Percentiles rank a stretch among this genome's conserved stretches.
Evolutionary conservation across 1,140 invertebrate species (phyloP).

Genomic region (Nephila pilipes): DNA sequence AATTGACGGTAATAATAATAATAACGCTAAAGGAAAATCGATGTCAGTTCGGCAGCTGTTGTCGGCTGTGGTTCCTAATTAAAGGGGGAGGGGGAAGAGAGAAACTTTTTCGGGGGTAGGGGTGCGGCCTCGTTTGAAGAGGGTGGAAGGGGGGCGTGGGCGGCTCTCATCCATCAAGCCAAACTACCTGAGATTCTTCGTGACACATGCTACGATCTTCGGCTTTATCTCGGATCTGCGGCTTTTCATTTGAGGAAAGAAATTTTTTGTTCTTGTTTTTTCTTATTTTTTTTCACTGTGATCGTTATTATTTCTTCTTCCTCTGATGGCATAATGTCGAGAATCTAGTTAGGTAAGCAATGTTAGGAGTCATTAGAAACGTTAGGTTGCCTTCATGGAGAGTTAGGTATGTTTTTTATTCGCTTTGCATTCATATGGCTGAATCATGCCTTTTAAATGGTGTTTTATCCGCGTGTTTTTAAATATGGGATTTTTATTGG

Average conservation of each 20-base stretch:
- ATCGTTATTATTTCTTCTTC: background rate
- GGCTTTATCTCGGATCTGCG: background rate
- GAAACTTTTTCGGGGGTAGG: background rate
- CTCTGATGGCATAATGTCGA: background rate
- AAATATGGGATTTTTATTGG: too few relatives aligned
- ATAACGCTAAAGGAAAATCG: constrained; percentile 20
- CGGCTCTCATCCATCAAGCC: constrained; percentile 54
- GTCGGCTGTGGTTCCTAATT: constrained; percentile 47
- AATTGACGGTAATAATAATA: constrained; percentile 49
- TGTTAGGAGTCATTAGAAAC: background rate
- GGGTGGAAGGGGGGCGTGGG: constrained; percentile 26
- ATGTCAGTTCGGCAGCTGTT: constrained; percentile 50
- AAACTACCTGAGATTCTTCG: constrained; percentile 57
- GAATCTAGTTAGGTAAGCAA: background rate
- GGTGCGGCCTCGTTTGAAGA: constrained; percentile 48
- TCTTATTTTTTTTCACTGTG: background rate
- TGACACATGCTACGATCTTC: constrained; percentile 23
- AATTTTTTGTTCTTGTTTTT: background rate
- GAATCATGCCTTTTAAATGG: too few relatives aligned
- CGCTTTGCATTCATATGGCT: too few relatives aligned
- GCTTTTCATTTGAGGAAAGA: constrained; percentile 51
- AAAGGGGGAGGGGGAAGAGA: constrained; percentile 26
- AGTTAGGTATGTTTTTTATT: background rate
- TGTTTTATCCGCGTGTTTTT: too few relatives aligned
- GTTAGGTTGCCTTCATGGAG: background rate